Base-by-base conservation (phyloP, 2,797 vertebrate species). In the Oryzias dopingdopingensis region DNA sequence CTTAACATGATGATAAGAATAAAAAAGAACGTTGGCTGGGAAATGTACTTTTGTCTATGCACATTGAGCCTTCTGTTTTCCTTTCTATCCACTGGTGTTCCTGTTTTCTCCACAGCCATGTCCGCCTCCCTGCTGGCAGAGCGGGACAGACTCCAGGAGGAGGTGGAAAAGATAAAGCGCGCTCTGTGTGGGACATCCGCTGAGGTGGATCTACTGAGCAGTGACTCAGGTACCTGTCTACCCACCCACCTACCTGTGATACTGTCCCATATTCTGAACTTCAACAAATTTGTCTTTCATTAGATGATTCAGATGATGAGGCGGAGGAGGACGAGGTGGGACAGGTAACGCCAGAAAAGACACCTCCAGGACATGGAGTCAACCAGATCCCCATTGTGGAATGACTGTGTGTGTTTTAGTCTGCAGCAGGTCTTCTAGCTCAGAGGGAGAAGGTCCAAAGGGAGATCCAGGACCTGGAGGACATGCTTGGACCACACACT, bases 131-230 rank as follows among this genome's bases (percentile, higher is more conserved):
- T 93, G 6, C 73, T 86, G 0, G 89, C 83, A 0, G 84, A 93
- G 63, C 85, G 90, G 56, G 88, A 93, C 59, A 84, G 86, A 45
- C 86, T 95, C 68, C 79, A 91, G 37, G 71, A 65, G 42, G 90
- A 95, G 81, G 94, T 95, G 26, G 76, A 90, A 55, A 81, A 92
- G 54, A 69, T 95, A 7, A 91, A 95, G 47, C 72, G 85, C 60
- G 90, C 81, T 44, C 79, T 95, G 46, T 89, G 80, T 22, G 53
- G 57, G 16, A 63, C 62, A 15, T 22, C 67, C 13, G 2, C 32
- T 8, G 80, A 84, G 2, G 49, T 83, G 54, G 69, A 74, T 18
- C 68, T 72, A 55, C 55, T 86, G 56, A 84, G 77, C 69, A 81
- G 77, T 49, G 83, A 84, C 52, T 70, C 85, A 67, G 85, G 84